These are phyloP conservation scores for Venustoraphidia nigricollis DNA, from an alignment of 2,888 invertebrate genomes.

Conservation along the genomic window DNA sequence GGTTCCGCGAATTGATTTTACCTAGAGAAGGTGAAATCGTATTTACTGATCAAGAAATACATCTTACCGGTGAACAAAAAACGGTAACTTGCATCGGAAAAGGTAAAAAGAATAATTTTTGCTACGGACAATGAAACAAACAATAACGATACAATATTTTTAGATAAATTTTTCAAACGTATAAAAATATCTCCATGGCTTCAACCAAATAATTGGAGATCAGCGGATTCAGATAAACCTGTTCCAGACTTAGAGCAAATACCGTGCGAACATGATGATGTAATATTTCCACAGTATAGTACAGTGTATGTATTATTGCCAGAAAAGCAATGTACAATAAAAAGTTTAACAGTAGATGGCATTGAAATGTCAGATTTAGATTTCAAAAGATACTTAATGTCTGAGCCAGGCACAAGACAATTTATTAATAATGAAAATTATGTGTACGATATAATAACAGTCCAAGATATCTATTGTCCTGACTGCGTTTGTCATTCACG, in stretches of 20 bases:
- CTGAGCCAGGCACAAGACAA: constrained; percentile 5
- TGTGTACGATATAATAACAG: constrained; percentile 3
- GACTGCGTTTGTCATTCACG: constrained; percentile 7
- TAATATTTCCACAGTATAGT: neutral
- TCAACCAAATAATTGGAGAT: neutral
- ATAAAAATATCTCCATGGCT: neutral
- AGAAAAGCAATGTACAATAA: constrained; percentile 4
- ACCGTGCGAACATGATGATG: constrained; percentile 1
- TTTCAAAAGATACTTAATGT: constrained; percentile 3
- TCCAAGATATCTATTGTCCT: constrained; percentile 3
- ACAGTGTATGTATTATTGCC: constrained; percentile 3
- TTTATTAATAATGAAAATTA: constrained; percentile 7
- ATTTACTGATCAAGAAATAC: neutral
- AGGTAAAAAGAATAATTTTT: neutral
- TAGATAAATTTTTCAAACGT: neutral
- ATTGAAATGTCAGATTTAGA: constrained; percentile 1
- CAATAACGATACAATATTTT: neutral
- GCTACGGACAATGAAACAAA: neutral
- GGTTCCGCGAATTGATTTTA: neutral
- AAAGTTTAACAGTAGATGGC: constrained; percentile 5
- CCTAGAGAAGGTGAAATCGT: constrained; percentile 1
- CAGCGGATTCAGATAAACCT: neutral
- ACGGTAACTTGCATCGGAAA: neutral
- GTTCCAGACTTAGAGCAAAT: neutral
- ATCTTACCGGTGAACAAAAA: neutral